Evolutionary conservation across 2,797 vertebrate genomes (phyloP), one percentile per base, ranked within the genome.

Genomic region (Cirrhinus mrigala): DNA sequence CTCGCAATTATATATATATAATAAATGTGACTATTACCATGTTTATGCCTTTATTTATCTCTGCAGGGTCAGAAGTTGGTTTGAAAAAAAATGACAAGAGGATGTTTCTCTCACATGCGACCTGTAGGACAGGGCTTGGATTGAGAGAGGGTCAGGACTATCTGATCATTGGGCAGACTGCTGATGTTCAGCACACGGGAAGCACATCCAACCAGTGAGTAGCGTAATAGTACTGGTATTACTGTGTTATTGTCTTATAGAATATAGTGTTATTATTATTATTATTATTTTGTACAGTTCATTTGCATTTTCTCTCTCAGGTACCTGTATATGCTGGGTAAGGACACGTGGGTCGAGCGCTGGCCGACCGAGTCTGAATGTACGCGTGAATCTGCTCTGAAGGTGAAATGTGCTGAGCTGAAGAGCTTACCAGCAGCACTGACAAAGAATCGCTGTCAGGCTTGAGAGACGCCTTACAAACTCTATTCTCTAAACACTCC

Each of bases 271-370:
- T n/a, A n/a, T n/a, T n/a, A n/a, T n/a, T n/a, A n/a, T n/a, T n/a
- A n/a, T n/a, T n/a, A n/a, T n/a, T n/a, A n/a, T n/a, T 16, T 52
- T 15, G 15, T 16, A 66, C 46, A 20, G 18, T 69, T 24, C 14
- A 14, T 9, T 40, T 52, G 46, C n/a, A 71, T 77, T n/a, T 66
- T 81, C 3, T 80, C 18, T 84, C 33, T 70, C 88, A 96, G 95
- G 24, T 90, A 81, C 22, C 82, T 86, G 68, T 95, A 95, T 88
- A 81, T 92, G 87, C 84, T 96, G 52, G 94, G 95, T 0, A 94
- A 94, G 88, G 78, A 88, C 86, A 94, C 95, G 2, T 96, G 94
- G 95, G 90, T 95, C 86, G 95, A 96, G 82, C 91, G 70, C 58
- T 96, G 95, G 94, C 95, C 94, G 0, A 88, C 85, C 0, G 0